phyloP scores from a whole-genome alignment of 2,797 vertebrate species.

The Sebastes baramenuke region DNA sequence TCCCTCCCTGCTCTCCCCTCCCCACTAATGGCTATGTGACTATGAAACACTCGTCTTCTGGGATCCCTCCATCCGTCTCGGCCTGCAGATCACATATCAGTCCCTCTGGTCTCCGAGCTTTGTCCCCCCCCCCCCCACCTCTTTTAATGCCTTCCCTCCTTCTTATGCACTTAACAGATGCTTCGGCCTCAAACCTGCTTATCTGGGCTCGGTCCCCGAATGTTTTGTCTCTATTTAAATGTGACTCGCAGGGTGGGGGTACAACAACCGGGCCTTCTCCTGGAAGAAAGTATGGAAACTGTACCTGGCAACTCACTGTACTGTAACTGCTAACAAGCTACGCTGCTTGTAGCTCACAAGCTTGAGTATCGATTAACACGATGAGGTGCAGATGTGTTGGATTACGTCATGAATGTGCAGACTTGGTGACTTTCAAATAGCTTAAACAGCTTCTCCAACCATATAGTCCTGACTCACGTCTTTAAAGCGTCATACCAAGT shows the following conservation, averaged over 20 bases:
- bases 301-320: slow-evolving; percentile 16
- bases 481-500: not conserved
- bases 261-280: slow-evolving; percentile 13
- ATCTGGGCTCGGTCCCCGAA: slow-evolving; percentile 53
- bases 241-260: slow-evolving; percentile 23
- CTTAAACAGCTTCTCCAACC: not conserved
- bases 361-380: not conserved
- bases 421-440: not conserved
- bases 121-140: slow-evolving; percentile 24
- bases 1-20: slow-evolving; percentile 5
- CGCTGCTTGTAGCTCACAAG: not conserved
- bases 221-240: slow-evolving; percentile 60
- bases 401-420: not conserved
- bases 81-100: slow-evolving; percentile 69
- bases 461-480: not conserved
- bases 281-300: slow-evolving; percentile 49
- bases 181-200: slow-evolving; percentile 57
- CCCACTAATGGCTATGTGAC: slow-evolving; percentile 35
- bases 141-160: slow-evolving; percentile 41
- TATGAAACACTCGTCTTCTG: slow-evolving; percentile 57
- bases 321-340: slow-evolving; percentile 17
- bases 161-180: slow-evolving; percentile 79
- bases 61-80: slow-evolving; percentile 58
- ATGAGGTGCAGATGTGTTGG: not conserved
- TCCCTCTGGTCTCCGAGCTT: slow-evolving; percentile 65